Evolutionary conservation across 2,797 vertebrate species (phyloP), one percentile per base, ranked within the genome.

Genomic region (Cirrhinus molitorella): DNA sequence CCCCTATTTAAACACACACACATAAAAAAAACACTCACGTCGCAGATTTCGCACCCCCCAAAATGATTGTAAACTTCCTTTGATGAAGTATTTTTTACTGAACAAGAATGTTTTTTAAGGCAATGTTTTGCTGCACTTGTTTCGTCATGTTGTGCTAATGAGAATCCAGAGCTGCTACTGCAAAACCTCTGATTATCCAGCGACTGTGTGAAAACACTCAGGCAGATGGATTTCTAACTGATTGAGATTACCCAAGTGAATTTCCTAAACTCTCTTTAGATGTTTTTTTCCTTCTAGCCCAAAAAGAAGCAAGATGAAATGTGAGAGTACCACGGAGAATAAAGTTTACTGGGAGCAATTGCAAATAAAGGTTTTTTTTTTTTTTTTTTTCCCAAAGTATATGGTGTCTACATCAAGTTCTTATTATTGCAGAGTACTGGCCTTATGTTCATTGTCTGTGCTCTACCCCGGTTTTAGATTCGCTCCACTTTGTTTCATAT

Each of bases 381-480:
- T n/a, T n/a, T n/a, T n/a, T n/a, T n/a, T n/a, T n/a, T n/a, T n/a
- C n/a, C n/a, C n/a, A n/a, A n/a, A n/a, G n/a, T n/a, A n/a, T n/a
- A n/a, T n/a, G n/a, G n/a, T n/a, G n/a, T 67, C 65, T n/a, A 53
- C 61, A 71, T 5, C 16, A 72, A n/a, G 7, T 34, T 34, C n/a
- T 72, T 66, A 37, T 70, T 17, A 80, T 70, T 83, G 73, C 21
- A 72, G 28, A n/a, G 13, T 53, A 77, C 47, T 75, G 57, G 25
- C 13, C 55, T 79, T 31, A n/a, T 45, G 68, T 47, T 61, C 9
- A 86, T 53, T 76, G n/a, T 51, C 79, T 83, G 59, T 8, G 28
- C 21, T 59, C 61, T 14, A 14, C 13, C 8, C 13, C 4, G 16
- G 9, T 21, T 59, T 76, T 25, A 40, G 34, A 76, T 76, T 34